Conservation (phyloP, 92 coral and sea anemone species). For the Desmophyllum pertusum region DNA sequence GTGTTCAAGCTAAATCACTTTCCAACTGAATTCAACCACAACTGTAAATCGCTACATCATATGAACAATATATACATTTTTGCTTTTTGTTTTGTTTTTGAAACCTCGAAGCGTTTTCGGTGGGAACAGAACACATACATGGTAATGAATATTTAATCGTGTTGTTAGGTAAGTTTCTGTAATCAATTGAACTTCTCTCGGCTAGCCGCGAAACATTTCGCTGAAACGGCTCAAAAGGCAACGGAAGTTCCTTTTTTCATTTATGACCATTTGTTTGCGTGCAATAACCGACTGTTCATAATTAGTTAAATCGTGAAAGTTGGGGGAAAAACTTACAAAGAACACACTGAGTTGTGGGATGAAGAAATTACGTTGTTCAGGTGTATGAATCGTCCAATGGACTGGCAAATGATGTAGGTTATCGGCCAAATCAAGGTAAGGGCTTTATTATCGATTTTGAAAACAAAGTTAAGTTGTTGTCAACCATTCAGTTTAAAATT, state of each 20-base stretch:
- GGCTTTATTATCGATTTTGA: background rate
- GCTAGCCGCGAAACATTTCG: background rate
- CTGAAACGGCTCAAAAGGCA: background rate
- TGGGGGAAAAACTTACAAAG: background rate
- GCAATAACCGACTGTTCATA: background rate
- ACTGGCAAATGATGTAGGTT: conserved; percentile 14
- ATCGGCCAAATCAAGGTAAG: conserved; percentile 7
- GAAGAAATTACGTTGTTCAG: background rate
- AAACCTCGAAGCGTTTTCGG: background rate
- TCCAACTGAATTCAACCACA: background rate
- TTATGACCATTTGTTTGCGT: background rate
- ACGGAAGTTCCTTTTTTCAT: background rate
- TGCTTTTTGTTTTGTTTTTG: background rate
- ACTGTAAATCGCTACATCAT: background rate
- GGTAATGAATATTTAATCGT: conserved; percentile 19
- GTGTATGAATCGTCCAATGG: background rate
- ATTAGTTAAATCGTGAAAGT: background rate
- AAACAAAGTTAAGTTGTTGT: background rate
- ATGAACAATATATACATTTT: background rate
- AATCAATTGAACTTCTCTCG: background rate
- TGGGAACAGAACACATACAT: too few relatives aligned
- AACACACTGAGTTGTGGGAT: background rate
- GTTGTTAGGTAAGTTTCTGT: conserved; percentile 40
- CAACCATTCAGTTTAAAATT: too few relatives aligned
- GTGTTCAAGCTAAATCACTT: background rate